A percentile compares a stretch with the other conserved stretches of the same genome.
phyloP scores from a whole-genome alignment of 2,888 invertebrate species.

The Caprella mutica region DNA sequence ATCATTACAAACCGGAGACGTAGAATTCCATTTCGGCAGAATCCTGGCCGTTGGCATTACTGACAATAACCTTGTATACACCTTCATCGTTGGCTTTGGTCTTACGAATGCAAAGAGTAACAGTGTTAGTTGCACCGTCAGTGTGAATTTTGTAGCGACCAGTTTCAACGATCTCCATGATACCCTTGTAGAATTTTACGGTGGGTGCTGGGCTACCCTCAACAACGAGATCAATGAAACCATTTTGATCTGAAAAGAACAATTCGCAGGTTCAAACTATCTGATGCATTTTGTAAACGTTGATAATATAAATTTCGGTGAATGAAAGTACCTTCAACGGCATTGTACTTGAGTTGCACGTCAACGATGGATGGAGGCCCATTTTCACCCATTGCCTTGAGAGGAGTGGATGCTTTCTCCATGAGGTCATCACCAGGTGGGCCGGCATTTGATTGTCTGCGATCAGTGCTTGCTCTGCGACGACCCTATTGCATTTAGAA shows the following conservation, averaged over 20 bases:
- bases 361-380: conserved; percentile 85
- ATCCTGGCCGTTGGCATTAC: conserved; percentile 90
- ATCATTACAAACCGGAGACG: conserved; percentile 68
- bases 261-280: too few species aligned
- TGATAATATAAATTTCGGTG: too few species aligned
- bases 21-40: conserved; percentile 90
- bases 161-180: conserved; percentile 83
- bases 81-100: conserved; percentile 95
- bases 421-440: conserved; percentile 78
- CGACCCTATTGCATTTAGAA: conserved; percentile 29
- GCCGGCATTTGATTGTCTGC: conserved; percentile 62
- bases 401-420: conserved; percentile 80
- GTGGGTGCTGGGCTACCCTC: conserved; percentile 91
- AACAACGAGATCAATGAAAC: conserved; percentile 81
- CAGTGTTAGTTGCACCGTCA: conserved; percentile 81
- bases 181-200: conserved; percentile 90
- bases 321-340: conserved; percentile 84
- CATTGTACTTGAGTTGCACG: conserved; percentile 87
- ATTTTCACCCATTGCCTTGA: conserved; percentile 63
- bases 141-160: conserved; percentile 91
- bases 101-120: conserved; percentile 90
- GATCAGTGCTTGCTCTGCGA: conserved; percentile 79
- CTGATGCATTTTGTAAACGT: too few species aligned
- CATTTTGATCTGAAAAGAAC: too few species aligned
- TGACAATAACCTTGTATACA: conserved; percentile 81